Percentiles rank a stretch among this genome's conserved stretches.
phyloP scores from a whole-genome alignment of 2,888 invertebrate genomes.

The Netelia virgata region DNA sequence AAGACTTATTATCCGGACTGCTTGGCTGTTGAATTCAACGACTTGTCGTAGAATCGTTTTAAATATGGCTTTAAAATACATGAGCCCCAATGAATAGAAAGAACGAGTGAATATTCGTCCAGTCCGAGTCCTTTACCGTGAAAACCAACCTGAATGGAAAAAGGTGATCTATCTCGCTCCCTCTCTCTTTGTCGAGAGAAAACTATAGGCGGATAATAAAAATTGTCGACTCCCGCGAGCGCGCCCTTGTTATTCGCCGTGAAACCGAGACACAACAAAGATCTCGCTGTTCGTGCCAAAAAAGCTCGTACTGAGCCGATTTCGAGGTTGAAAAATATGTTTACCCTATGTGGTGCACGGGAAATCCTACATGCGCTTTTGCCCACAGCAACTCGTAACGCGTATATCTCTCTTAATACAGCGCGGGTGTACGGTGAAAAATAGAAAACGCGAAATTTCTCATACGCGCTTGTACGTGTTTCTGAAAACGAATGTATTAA shows the following conservation, averaged over 20 bases:
- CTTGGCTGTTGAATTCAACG: no score
- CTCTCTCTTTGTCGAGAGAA: neutral
- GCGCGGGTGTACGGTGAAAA: neutral
- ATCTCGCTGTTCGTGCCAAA: neutral
- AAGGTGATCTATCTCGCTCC: neutral
- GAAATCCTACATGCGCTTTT: neutral
- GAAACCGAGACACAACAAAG: neutral
- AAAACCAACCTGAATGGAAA: slow-evolving; percentile 33
- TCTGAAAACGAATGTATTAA: slow-evolving; percentile 37
- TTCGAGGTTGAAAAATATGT: neutral
- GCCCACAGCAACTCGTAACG: neutral
- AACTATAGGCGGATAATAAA: slow-evolving; percentile 1
- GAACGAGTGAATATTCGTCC: neutral
- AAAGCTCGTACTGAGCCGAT: neutral
- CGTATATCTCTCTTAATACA: neutral
- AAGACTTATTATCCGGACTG: no score
- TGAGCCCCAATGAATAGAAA: slow-evolving; percentile 9
- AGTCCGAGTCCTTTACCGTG: slow-evolving; percentile 1
- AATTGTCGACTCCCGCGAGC: neutral
- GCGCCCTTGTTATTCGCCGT: neutral
- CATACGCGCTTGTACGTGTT: slow-evolving; percentile 13
- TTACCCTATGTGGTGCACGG: neutral
- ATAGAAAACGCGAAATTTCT: slow-evolving; percentile 18
- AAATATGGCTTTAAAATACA: no score
- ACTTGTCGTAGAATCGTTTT: no score